Conservation (phyloP, 2,888 invertebrate species). For the Caenorhabditis virilis region DNA sequence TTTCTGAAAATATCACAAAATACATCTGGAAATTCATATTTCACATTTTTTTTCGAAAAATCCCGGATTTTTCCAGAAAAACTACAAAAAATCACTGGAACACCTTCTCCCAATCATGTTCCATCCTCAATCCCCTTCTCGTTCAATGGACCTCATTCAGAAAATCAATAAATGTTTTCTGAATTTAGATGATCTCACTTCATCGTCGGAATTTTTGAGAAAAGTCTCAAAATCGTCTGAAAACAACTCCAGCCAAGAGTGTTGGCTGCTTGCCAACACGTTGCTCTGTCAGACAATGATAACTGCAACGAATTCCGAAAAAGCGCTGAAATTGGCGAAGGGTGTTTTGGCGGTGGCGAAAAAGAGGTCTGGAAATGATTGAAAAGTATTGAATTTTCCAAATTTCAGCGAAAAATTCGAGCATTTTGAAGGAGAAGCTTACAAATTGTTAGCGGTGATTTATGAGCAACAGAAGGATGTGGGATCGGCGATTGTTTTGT, state of each 20-base stretch:
- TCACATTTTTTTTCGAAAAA: too few relatives aligned
- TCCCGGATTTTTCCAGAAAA: too few relatives aligned
- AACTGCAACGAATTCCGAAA: slow-evolving; percentile 16
- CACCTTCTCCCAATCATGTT: too few relatives aligned
- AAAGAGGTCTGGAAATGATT: too few relatives aligned
- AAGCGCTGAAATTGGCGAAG: slow-evolving; percentile 27
- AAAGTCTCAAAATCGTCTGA: slow-evolving; percentile 9
- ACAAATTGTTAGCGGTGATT: slow-evolving; percentile 30
- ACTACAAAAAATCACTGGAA: too few relatives aligned
- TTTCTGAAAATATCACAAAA: too few relatives aligned
- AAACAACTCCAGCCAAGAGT: too few relatives aligned
- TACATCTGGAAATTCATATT: too few relatives aligned
- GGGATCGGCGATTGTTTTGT: slow-evolving; percentile 26
- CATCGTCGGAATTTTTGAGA: slow-evolving; percentile 27
- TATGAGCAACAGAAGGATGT: slow-evolving; percentile 42
- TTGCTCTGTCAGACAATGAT: slow-evolving; percentile 34
- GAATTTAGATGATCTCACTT: slow-evolving; percentile 24
- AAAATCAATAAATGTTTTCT: slow-evolving; percentile 17
- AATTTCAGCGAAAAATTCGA: too few relatives aligned
- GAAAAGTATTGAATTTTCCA: not conserved
- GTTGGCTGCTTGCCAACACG: too few relatives aligned
- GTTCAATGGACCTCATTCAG: slow-evolving; percentile 16
- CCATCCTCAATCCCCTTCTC: too few relatives aligned
- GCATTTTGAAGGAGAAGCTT: slow-evolving; percentile 16
- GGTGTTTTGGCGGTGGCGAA: too few relatives aligned